Evolutionary conservation across 2,797 vertebrate genomes (phyloP).

Genomic region (Novumbra hubbsi): DNA sequence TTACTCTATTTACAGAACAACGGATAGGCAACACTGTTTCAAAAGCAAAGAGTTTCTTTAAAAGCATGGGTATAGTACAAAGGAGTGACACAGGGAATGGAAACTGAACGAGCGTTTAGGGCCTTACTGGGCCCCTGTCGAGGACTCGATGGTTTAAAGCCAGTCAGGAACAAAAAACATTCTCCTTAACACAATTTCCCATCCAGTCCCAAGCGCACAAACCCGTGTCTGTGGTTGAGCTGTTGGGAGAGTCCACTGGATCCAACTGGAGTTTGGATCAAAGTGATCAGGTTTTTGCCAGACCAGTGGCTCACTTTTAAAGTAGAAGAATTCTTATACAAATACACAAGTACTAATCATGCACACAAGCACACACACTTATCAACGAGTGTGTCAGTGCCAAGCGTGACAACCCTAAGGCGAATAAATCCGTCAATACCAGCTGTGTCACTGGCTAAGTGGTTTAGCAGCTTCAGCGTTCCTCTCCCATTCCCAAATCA

Average conservation of each 20-base stretch:
- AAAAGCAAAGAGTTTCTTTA: too few species aligned
- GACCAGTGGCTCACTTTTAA: background rate
- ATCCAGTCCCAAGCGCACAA: background rate
- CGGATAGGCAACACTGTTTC: too few species aligned
- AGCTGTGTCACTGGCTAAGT: constrained; percentile 50
- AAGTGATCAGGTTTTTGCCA: too few species aligned
- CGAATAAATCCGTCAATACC: constrained; percentile 48
- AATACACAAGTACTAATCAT: background rate
- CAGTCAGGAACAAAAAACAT: background rate
- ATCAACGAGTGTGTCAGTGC: background rate
- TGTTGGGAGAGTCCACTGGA: background rate
- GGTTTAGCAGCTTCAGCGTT: constrained; percentile 28
- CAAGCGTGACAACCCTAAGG: constrained; percentile 13
- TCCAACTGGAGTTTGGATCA: background rate
- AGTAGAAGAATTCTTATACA: background rate
- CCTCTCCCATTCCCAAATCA: constrained; percentile 36
- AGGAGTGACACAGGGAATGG: too few species aligned
- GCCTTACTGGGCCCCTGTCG: too few species aligned
- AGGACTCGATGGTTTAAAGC: too few species aligned
- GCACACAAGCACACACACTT: constrained; percentile 1
- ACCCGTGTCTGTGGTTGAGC: background rate
- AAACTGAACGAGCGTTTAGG: too few species aligned
- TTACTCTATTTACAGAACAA: too few species aligned
- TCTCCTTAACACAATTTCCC: background rate
- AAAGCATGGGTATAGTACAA: too few species aligned